Conservation (phyloP, 1,140 invertebrate species). For the Chironomus striatipennis region DNA sequence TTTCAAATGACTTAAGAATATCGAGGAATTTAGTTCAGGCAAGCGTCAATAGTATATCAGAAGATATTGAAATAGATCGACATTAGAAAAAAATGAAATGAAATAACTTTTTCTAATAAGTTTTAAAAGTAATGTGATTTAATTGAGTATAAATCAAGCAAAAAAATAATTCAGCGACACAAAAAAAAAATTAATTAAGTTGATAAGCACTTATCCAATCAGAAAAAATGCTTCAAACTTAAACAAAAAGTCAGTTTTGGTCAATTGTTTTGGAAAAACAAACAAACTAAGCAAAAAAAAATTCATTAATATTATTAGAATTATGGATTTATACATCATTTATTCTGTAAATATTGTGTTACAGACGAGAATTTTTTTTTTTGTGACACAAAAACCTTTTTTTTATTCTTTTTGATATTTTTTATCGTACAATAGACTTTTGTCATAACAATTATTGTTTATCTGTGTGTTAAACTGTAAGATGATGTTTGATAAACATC, state of each 20-base stretch:
- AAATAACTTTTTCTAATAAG: no score
- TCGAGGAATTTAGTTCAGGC: not conserved
- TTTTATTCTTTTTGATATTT: not conserved
- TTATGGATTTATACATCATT: not conserved
- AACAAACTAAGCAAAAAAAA: no score
- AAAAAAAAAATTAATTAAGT: not conserved
- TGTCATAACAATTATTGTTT: no score
- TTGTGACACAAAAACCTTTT: not conserved
- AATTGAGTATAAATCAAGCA: not conserved
- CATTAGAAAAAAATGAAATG: no score
- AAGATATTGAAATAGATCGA: slow-evolving; percentile 15
- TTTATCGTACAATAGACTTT: not conserved
- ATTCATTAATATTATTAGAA: not conserved
- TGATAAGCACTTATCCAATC: not conserved
- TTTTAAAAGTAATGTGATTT: not conserved
- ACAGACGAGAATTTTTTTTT: no score
- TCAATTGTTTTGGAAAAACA: not conserved
- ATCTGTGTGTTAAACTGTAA: no score
- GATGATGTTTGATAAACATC: no score
- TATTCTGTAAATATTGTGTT: not conserved
- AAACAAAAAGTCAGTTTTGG: not conserved
- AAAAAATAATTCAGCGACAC: not conserved
- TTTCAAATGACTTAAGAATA: slow-evolving; percentile 36
- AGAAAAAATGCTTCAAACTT: not conserved
- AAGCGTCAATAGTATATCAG: not conserved